Base-by-base conservation (phyloP, 2,888 invertebrate genomes). In the Blomia tropicalis region DNA sequence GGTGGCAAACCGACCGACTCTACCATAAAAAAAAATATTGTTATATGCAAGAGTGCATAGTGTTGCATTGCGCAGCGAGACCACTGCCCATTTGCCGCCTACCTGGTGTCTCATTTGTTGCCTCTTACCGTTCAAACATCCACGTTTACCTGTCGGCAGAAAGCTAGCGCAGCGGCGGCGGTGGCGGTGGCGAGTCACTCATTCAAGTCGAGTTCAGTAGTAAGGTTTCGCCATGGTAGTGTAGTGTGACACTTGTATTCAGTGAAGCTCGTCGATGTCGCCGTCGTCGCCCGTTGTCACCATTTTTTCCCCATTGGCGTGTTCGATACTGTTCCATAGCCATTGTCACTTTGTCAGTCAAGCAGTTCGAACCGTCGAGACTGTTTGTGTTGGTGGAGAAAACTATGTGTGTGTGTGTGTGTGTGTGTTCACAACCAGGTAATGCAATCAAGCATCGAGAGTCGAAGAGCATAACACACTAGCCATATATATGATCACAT, bases 261-360 rank as follows among this genome's bases (percentile, higher is more conserved):
- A 47, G 51, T 47, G 51, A 47, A 47, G 51, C 51, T 47, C 51
- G 51, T 47, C 51, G 51, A 25, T 27, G 51, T 47, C 51, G 51
- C 27, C 51, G 51, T 47, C 51, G 51, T 47, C 51, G 51, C 27
- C 51, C 51, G 27, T 27, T 47, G 51, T 47, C 51, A 27, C 51
- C 51, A 47, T 41, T n/a, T 14, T 41, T n/a, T 14, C 41, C n/a
- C 41, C 41, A n/a, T 41, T 41, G 41, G 14, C 51, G n/a, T 7
- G 23, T 47, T 47, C 51, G 51, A 22, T 27, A 7, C 14, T n/a
- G 7, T 17, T 7, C 7, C 17, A 17, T 47, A 11, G 51, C 23
- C 51, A 47, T 47, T 47, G 51, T 47, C 51, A 47, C 51, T 47
- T n/a, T 47, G 51, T n/a, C 51, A 47, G 51, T 47, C 51, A 47